Evolutionary conservation across 2,113 vertebrate genomes (phyloP), one percentile per base, ranked within the genome.

Genomic region (Sebastes fasciatus): DNA sequence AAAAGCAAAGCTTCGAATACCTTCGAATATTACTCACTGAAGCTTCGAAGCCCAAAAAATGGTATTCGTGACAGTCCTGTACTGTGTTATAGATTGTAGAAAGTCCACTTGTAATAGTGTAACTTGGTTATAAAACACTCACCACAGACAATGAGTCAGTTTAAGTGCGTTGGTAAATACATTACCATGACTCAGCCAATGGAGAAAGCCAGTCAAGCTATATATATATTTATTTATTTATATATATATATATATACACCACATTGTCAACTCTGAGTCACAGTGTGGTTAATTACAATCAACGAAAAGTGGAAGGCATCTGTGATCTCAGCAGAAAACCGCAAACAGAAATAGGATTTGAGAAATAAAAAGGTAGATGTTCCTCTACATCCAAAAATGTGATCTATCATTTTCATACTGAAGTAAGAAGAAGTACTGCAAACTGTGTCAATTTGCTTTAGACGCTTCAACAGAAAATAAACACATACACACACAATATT

Each of bases 261-360:
- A 72, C 67, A 60, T 19, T 80, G 69, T 84, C 73, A 74, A 19
- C 51, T 79, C 34, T 89, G 88, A 88, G 64, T 92, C 88, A 88
- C 51, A 74, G 6, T 34, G 63, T 67, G 74, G 69, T 78, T 72
- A 76, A 72, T 83, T 68, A 64, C 34, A 83, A 69, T 83, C 51
- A 65, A 70, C 43, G 65, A 62, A 70, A 45, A 57, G 67, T 63
- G 68, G 57, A 78, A 51, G 49, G 61, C 58, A 54, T 83, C 66
- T 23, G 46, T 78, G 21, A 65, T 77, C 74, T 34, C 19, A 7
- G 62, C 23, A 14, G 1, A 54, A 79, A 74, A 46, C 34, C 8
- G 0, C 42, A 21, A 49, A 51, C 11, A 57, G 23, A 82, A 34
- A 64, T 55, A 34, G 12, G 10, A 75, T 78, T 65, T 75, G n/a